Conservation (phyloP, 2,113 vertebrate genomes). For the Orthonyx spaldingii region DNA sequence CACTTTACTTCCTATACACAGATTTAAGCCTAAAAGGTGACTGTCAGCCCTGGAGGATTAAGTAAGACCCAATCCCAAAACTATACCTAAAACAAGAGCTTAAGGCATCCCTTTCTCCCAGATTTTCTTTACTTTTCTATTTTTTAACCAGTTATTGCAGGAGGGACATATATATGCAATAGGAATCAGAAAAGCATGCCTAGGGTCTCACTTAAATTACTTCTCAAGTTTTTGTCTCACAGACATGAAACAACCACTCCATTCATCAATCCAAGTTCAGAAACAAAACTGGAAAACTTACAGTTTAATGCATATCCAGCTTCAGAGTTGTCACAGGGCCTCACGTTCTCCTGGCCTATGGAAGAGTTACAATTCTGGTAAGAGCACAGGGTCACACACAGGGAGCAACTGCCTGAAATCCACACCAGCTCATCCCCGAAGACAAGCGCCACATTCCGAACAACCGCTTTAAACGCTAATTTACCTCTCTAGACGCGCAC, state of each 20-base stretch:
- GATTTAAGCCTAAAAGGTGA: neutral
- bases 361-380: neutral
- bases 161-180: rapidly evolving
- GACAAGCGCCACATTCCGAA: neutral
- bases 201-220: neutral
- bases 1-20: neutral
- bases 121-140: neutral
- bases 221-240: neutral
- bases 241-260: neutral
- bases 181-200: rapidly evolving
- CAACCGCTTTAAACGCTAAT: rapidly evolving
- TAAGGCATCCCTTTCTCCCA: neutral
- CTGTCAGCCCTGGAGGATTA: neutral
- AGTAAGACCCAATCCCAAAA: neutral
- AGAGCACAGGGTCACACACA: neutral
- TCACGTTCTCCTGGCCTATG: neutral
- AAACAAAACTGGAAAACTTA: neutral
- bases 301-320: neutral
- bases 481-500: rapidly evolving
- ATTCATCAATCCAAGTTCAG: neutral
- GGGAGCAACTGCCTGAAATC: rapidly evolving
- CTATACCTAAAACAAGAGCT: neutral
- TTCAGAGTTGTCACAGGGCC: neutral
- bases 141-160: neutral
- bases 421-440: neutral